phyloP scores from a whole-genome alignment of 2,888 invertebrate species.

The Leptothorax acervorum region DNA sequence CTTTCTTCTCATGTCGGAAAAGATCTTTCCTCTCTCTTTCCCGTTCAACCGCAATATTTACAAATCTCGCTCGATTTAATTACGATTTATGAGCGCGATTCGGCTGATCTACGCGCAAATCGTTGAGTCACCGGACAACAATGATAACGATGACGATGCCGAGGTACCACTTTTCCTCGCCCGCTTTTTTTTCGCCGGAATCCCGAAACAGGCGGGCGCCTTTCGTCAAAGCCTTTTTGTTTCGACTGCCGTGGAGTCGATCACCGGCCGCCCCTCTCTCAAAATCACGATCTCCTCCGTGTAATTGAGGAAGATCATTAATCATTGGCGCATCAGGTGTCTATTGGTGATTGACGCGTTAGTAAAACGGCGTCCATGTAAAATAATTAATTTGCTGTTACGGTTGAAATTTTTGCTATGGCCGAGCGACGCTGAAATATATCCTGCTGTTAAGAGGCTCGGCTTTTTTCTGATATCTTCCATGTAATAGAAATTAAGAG shows the following conservation, averaged over 20 bases:
- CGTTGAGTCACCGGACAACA: slow-evolving; percentile 61
- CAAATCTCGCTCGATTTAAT: slow-evolving; percentile 70
- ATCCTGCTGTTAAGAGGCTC: slow-evolving; percentile 1
- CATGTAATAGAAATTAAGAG: neutral
- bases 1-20: slow-evolving; percentile 37
- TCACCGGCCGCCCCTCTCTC: slow-evolving; percentile 41
- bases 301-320: slow-evolving; percentile 49
- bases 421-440: slow-evolving; percentile 31
- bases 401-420: slow-evolving; percentile 18
- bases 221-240: slow-evolving; percentile 31
- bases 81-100: slow-evolving; percentile 70
- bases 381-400: slow-evolving; percentile 51
- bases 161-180: slow-evolving; percentile 47
- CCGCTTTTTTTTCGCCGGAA: slow-evolving; percentile 10
- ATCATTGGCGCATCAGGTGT: slow-evolving; percentile 50
- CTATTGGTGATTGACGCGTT: slow-evolving; percentile 43
- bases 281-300: slow-evolving; percentile 26
- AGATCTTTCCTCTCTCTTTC: slow-evolving; percentile 2
- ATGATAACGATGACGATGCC: slow-evolving; percentile 57
- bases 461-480: neutral
- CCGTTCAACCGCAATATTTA: slow-evolving; percentile 62
- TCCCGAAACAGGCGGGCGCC: slow-evolving; percentile 57
- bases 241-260: slow-evolving; percentile 47
- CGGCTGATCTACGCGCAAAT: slow-evolving; percentile 66
- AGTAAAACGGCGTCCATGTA: slow-evolving; percentile 48